Evolutionary conservation across 2,113 vertebrate species (phyloP).

Genomic region (Ochotona curzoniae): DNA sequence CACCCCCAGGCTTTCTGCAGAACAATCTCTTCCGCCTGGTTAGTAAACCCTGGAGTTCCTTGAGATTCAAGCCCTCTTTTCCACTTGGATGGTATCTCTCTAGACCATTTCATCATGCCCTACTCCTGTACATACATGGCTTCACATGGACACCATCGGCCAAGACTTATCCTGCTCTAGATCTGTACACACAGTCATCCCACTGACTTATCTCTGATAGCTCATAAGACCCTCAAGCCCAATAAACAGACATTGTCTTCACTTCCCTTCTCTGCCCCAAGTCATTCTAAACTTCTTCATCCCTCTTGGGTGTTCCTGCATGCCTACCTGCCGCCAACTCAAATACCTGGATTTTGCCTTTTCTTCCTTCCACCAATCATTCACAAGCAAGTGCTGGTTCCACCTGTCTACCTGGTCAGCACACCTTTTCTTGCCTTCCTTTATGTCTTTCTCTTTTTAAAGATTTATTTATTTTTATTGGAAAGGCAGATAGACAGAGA

Average conservation of each 20-base stretch:
- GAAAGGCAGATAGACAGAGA: no score
- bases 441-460: no score
- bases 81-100: neutral
- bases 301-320: neutral
- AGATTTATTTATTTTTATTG: neutral
- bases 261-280: neutral
- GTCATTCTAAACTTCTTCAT: neutral
- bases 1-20: neutral
- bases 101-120: neutral
- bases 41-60: neutral
- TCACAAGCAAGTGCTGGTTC: neutral
- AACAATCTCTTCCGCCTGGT: neutral
- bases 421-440: neutral
- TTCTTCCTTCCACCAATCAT: neutral
- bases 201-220: neutral
- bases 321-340: neutral
- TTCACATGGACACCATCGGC: neutral
- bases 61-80: neutral
- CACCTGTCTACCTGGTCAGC: neutral
- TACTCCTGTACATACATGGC: neutral
- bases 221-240: neutral
- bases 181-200: neutral
- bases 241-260: neutral
- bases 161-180: neutral
- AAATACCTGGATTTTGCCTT: conserved; percentile 40